Base-by-base conservation (phyloP, 2,888 invertebrate species). In the Hemaris fuciformis region DNA sequence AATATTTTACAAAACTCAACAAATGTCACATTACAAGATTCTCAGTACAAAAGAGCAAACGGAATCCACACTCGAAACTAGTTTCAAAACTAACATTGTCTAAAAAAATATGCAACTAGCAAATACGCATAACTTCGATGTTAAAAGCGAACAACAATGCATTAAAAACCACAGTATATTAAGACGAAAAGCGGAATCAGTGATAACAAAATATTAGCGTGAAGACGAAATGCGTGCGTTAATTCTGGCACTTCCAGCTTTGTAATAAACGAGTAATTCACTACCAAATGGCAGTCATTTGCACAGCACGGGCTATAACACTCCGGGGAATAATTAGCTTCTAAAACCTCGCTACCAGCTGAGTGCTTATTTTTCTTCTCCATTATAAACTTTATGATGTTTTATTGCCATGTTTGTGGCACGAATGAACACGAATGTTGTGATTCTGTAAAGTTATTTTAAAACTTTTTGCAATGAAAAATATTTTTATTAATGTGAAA, bases 271-370 rank as follows among this genome's bases (percentile, higher is more conserved):
- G 53, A 57, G 56, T 61, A 45, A 60, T 57, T 59, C 38, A 45
- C 62, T 63, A 61, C 62, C 42, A 66, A 70, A 72, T 65, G 63
- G 53, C 57, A 61, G 63, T 68, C 66, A 63, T 66, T 72, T 66
- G 56, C 60, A 53, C 38, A 38, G 38, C 46, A 60, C 59, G 65
- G 65, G 66, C 67, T 69, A 74, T 66, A 72, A 68, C 62, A 48
- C 75, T 59, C 69, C 8, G 3, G 71, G 67, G 75, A 66, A 64
- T 72, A 70, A 77, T 75, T 77, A 76, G 64, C 57, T 67, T 63
- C 62, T 53, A 53, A 31, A 41, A 53, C 18, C 60, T 41, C 53
- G 41, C 41, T 41, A 60, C 38, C 48, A 34, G 20, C 46, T n/a
- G n/a, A 46, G 64, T 64, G 59, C 43, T 67, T 68, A 68, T 69